Evolutionary conservation across 2,113 vertebrate genomes (phyloP).

Genomic region (Hippocampus mohnikei): DNA sequence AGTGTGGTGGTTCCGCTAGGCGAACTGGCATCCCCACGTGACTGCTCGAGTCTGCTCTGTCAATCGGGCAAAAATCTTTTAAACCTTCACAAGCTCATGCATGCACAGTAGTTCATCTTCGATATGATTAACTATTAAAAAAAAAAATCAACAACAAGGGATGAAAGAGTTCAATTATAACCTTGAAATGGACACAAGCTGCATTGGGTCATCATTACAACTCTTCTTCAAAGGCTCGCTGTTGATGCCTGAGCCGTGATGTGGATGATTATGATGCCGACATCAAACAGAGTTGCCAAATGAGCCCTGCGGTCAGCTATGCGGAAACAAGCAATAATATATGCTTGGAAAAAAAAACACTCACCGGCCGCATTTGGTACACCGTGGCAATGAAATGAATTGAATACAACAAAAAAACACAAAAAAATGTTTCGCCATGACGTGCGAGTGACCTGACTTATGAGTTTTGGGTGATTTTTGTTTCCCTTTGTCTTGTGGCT

Average conservation of each 20-base stretch:
- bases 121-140: not conserved
- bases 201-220: conserved; percentile 8
- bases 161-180: conserved; percentile 51
- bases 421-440: no score
- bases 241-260: not conserved
- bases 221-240: conserved; percentile 22
- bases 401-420: no score
- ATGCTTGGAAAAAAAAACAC: not conserved
- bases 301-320: not conserved
- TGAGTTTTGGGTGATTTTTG: no score
- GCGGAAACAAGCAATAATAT: not conserved
- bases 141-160: conserved; percentile 24
- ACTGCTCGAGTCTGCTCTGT: conserved; percentile 32
- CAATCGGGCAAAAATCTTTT: conserved; percentile 55
- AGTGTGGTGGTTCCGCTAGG: conserved; percentile 48
- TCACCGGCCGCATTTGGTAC: not conserved
- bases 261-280: conserved; percentile 3
- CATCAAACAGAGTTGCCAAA: conserved; percentile 18
- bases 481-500: no score
- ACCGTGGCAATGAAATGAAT: not conserved
- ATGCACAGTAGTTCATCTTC: not conserved
- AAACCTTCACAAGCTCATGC: conserved; percentile 69
- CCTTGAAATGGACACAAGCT: conserved; percentile 14
- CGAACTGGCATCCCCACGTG: conserved; percentile 44
- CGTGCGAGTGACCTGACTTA: no score